These are phyloP conservation scores for Eulemur macaco DNA, from an alignment of 2,113 vertebrate species.

Conservation along the genomic window DNA sequence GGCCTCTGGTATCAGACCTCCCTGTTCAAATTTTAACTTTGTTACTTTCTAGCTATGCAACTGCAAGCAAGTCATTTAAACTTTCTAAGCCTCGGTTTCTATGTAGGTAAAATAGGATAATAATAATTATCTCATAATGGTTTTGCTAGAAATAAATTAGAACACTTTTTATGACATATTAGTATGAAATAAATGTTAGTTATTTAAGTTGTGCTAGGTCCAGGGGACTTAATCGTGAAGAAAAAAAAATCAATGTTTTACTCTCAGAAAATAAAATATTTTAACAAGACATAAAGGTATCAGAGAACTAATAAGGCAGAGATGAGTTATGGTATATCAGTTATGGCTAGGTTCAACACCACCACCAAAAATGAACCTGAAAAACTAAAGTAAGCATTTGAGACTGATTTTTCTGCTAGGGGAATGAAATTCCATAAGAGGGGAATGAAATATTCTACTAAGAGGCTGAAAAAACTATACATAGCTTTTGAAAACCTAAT, in stretches of 20 bases:
- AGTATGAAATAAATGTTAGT: not conserved
- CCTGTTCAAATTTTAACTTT: not conserved
- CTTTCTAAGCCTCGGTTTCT: not conserved
- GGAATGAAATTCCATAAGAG: not conserved
- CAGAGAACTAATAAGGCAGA: not conserved
- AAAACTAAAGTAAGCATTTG: not conserved
- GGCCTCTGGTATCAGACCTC: not conserved
- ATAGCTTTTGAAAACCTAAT: not conserved
- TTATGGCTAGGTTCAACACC: not conserved
- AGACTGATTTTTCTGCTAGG: not conserved
- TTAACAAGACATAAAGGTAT: not conserved
- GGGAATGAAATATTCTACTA: no score
- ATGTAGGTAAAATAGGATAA: not conserved
- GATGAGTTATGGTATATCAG: not conserved
- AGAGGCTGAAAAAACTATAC: not conserved
- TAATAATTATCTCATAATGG: not conserved
- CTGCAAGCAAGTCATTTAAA: not conserved
- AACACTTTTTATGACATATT: not conserved
- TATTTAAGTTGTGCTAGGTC: not conserved
- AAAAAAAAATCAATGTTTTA: not conserved
- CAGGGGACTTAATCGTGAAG: not conserved
- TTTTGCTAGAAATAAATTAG: not conserved
- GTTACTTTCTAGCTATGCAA: not conserved
- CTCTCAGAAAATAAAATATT: not conserved
- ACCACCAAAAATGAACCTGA: not conserved